Percentiles rank a stretch among this genome's conserved stretches.
Conservation (phyloP, 2,888 invertebrate species). For the Sinopyrophorus schimmeli region DNA sequence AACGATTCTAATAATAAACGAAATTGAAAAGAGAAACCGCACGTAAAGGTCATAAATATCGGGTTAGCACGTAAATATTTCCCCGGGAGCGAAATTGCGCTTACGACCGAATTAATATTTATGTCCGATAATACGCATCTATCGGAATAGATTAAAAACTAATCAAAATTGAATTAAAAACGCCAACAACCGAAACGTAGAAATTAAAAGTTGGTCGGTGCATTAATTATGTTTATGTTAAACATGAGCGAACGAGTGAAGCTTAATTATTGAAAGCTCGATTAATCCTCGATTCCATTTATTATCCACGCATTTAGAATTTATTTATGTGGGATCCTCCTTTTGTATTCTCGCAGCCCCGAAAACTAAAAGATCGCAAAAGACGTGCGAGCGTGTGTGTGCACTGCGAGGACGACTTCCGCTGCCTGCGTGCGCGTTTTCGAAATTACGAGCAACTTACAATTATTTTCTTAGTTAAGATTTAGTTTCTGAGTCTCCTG, state of each 20-base stretch:
- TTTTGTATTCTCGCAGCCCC: slow-evolving; percentile 18
- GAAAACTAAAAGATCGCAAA: neutral
- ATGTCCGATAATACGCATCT: neutral
- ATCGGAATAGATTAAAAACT: slow-evolving; percentile 17
- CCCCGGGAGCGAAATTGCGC: neutral
- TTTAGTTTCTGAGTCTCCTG: slow-evolving; percentile 43
- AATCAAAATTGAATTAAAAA: slow-evolving; percentile 22
- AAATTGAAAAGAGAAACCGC: neutral
- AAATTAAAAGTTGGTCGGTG: slow-evolving; percentile 20
- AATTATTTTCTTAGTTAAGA: slow-evolving; percentile 45
- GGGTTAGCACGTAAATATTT: neutral
- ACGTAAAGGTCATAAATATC: slow-evolving; percentile 4
- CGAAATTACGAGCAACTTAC: slow-evolving; percentile 29
- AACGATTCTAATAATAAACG: neutral
- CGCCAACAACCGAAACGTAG: slow-evolving; percentile 2
- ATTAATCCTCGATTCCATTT: slow-evolving; percentile 36
- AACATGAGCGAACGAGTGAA: slow-evolving; percentile 33
- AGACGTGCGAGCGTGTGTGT: too few species aligned
- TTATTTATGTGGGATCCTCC: slow-evolving; percentile 34
- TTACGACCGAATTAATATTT: neutral
- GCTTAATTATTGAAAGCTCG: slow-evolving; percentile 34
- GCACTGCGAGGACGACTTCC: neutral
- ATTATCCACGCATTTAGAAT: slow-evolving; percentile 29
- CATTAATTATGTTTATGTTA: slow-evolving; percentile 33
- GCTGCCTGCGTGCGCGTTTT: neutral